phyloP scores from a whole-genome alignment of 1,140 invertebrate genomes.

The Dryas iulia region DNA sequence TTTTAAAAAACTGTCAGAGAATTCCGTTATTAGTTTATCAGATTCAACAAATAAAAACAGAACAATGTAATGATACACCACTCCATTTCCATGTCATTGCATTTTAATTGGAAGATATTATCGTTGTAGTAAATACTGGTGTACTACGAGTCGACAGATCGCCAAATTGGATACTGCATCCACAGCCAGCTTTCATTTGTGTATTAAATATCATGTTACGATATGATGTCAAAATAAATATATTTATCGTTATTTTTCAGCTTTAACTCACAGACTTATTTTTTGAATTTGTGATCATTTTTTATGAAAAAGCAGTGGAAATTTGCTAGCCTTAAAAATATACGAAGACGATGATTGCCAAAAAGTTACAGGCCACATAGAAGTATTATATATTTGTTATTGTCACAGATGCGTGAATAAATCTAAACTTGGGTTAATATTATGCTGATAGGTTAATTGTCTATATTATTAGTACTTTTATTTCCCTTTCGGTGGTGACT shows the following conservation, averaged over 20 bases:
- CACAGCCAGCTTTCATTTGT: neutral
- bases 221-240: neutral
- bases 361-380: no score
- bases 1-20: neutral
- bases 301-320: no score
- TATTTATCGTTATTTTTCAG: neutral
- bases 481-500: no score
- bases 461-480: no score
- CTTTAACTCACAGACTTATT: neutral
- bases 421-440: no score
- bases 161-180: constrained; percentile 13
- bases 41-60: neutral
- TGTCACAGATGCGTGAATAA: no score
- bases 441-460: no score
- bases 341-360: no score
- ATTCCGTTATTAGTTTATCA: neutral
- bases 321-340: no score
- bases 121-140: constrained; percentile 21
- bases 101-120: constrained; percentile 27
- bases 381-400: no score
- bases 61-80: neutral
- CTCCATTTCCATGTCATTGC: constrained; percentile 12
- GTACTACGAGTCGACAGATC: constrained; percentile 9
- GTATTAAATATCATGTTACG: neutral
- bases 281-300: no score